A percentile compares a stretch with the other conserved stretches of the same genome.
phyloP scores from a whole-genome alignment of 2,113 vertebrate species.

The Thymallus thymallus region DNA sequence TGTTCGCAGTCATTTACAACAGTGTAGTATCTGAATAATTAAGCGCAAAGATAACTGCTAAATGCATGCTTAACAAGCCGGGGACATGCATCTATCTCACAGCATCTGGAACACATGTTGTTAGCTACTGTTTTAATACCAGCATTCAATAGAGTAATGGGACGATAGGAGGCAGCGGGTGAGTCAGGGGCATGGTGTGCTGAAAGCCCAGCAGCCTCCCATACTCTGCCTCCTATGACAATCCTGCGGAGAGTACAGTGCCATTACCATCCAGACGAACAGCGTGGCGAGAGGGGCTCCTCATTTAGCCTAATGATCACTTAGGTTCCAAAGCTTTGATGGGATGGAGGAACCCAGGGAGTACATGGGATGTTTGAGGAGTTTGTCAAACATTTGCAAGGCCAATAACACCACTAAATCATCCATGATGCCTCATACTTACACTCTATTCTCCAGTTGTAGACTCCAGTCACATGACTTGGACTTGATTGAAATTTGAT shows the following conservation, averaged over 20 bases:
- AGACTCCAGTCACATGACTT: too few species aligned
- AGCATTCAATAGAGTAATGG: constrained; percentile 90
- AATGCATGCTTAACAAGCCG: constrained; percentile 85
- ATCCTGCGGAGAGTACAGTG: constrained; percentile 89
- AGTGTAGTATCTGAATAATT: constrained; percentile 53
- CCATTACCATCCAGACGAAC: constrained; percentile 89
- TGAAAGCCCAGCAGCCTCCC: constrained; percentile 88
- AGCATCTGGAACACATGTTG: constrained; percentile 85
- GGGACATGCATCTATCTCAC: constrained; percentile 79
- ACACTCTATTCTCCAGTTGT: constrained; percentile 40
- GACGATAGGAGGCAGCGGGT: constrained; percentile 82
- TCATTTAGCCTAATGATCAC: constrained; percentile 94
- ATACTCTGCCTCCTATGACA: constrained; percentile 84
- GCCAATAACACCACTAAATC: constrained; percentile 97
- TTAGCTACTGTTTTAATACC: constrained; percentile 84
- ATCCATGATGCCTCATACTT: constrained; percentile 81
- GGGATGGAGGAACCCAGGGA: constrained; percentile 87
- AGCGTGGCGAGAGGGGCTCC: constrained; percentile 83
- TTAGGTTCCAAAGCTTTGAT: constrained; percentile 86
- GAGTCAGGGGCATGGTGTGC: constrained; percentile 82
- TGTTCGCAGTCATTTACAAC: constrained; percentile 44
- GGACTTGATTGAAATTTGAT: constrained; percentile 34
- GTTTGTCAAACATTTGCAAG: constrained; percentile 97
- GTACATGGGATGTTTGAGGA: constrained; percentile 90
- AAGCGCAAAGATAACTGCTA: constrained; percentile 53